phyloP scores from a whole-genome alignment of 2,797 vertebrate genomes.

The Sylvia borin region DNA sequence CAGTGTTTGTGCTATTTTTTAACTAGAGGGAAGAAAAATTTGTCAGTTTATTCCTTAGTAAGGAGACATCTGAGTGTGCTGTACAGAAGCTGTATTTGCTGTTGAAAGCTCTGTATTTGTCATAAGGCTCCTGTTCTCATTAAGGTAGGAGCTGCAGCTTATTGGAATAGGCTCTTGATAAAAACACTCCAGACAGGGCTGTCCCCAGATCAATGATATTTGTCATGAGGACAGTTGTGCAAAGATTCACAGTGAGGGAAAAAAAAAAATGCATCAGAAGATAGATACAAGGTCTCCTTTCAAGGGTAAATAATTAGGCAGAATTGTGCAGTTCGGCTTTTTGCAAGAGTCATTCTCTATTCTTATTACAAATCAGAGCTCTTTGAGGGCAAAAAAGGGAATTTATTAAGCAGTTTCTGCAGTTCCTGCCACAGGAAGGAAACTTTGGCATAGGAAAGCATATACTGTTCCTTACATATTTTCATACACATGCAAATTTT shows the following conservation, averaged over 20 bases:
- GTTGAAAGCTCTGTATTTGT: neutral
- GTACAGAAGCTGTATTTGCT: neutral
- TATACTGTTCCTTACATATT: neutral
- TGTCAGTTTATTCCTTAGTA: neutral
- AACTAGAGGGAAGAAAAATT: neutral
- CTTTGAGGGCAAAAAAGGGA: neutral
- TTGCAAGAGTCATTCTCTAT: neutral
- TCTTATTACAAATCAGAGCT: neutral
- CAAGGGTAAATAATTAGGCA: conserved; percentile 39
- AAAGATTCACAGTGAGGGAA: conserved; percentile 34
- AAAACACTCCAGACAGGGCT: conserved; percentile 30
- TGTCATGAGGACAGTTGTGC: conserved; percentile 19
- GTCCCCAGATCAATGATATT: conserved; percentile 52
- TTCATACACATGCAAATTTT: neutral
- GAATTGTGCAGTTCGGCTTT: conserved; percentile 1
- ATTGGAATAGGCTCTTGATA: conserved; percentile 23
- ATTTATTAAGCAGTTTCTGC: neutral
- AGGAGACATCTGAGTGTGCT: neutral
- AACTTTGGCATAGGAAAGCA: neutral
- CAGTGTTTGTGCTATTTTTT: neutral
- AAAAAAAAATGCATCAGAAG: neutral
- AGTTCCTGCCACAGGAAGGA: neutral
- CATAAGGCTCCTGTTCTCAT: conserved; percentile 22
- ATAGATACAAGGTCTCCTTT: conserved; percentile 39
- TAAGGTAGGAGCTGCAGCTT: conserved; percentile 36